Percentiles rank a stretch among this genome's conserved stretches.
Evolutionary conservation across 2,797 vertebrate species (phyloP).

Genomic region (Hydrocynus forskahlii): DNA sequence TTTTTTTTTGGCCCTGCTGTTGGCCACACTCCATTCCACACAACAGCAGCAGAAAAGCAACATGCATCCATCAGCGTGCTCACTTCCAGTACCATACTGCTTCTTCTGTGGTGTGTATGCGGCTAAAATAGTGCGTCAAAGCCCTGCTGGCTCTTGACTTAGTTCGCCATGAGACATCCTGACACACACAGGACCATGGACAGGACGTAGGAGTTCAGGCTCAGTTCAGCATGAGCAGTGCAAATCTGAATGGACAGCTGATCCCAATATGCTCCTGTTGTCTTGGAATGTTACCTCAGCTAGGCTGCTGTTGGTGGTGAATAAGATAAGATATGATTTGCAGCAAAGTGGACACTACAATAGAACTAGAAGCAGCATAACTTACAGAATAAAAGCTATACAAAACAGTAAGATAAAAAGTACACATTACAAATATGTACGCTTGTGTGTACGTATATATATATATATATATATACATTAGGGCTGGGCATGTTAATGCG

Average conservation of each 20-base stretch:
- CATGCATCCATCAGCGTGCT: not conserved
- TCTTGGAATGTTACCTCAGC: not conserved
- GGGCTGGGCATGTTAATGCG: no score
- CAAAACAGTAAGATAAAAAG: no score
- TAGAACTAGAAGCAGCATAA: no score
- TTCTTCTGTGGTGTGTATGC: not conserved
- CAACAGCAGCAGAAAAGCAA: slow-evolving; percentile 1
- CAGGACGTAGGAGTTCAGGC: not conserved
- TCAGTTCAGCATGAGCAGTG: not conserved
- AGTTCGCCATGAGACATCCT: slow-evolving; percentile 1
- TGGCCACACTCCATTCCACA: not conserved
- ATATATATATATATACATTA: no score
- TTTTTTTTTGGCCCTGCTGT: not conserved
- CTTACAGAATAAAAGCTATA: no score
- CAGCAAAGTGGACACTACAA: no score
- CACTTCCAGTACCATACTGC: not conserved
- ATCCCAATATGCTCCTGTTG: not conserved
- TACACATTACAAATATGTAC: no score
- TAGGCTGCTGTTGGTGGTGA: not conserved
- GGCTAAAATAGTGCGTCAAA: not conserved
- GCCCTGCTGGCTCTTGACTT: not conserved
- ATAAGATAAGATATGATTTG: not conserved
- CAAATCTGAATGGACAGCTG: not conserved
- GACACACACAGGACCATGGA: not conserved
- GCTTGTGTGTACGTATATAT: no score